phyloP scores from a whole-genome alignment of 2,797 vertebrate genomes.

The Emys orbicularis region DNA sequence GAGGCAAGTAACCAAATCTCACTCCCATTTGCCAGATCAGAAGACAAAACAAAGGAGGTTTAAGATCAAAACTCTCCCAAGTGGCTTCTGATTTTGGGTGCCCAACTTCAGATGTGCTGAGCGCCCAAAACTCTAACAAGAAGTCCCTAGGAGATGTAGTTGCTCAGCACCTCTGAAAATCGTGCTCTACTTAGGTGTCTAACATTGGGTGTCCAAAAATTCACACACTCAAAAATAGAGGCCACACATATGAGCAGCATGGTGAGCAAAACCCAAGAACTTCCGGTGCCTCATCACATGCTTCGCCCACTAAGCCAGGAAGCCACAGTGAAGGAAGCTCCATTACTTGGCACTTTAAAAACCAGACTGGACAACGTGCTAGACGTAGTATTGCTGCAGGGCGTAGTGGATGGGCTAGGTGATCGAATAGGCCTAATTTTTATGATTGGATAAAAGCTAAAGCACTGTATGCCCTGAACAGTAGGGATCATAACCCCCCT shows the following conservation, averaged over 20 bases:
- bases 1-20: background rate
- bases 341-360: background rate
- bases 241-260: background rate
- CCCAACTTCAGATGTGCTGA: background rate
- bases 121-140: background rate
- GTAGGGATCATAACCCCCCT: background rate
- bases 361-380: rapidly evolving
- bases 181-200: background rate
- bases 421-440: background rate
- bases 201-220: background rate
- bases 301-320: background rate
- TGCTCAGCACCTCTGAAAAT: background rate
- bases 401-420: background rate
- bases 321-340: rapidly evolving
- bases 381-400: background rate
- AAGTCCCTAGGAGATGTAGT: background rate
- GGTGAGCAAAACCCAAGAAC: rapidly evolving
- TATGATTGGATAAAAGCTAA: background rate
- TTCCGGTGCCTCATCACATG: rapidly evolving
- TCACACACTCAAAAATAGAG: background rate
- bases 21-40: rapidly evolving
- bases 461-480: background rate
- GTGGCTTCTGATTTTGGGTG: rapidly evolving
- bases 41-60: rapidly evolving
- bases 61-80: background rate